phyloP scores from a whole-genome alignment of 2,888 invertebrate species.

The Troides aeacus region DNA sequence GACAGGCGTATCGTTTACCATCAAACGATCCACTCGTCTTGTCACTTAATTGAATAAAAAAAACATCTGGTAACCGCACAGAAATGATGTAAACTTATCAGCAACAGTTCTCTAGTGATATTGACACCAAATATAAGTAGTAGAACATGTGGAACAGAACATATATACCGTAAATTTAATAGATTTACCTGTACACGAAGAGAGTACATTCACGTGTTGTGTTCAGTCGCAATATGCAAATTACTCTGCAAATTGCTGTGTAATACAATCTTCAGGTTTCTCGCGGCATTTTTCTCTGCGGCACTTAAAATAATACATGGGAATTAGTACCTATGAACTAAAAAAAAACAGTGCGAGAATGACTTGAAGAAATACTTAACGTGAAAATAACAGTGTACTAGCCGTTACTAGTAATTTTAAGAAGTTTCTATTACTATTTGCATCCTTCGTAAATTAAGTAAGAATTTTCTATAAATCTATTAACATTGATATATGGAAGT shows the following conservation, averaged over 20 bases:
- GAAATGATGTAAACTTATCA: neutral
- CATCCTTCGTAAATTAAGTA: neutral
- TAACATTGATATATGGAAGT: too few species aligned
- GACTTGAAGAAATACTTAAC: neutral
- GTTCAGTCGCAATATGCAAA: slow-evolving; percentile 20
- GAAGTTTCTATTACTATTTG: neutral
- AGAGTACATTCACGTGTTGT: neutral
- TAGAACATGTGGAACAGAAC: neutral
- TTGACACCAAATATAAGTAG: neutral
- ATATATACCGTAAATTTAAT: slow-evolving; percentile 14
- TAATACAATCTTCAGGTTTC: slow-evolving; percentile 23
- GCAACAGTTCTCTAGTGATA: neutral
- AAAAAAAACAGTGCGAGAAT: neutral
- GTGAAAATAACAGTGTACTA: neutral
- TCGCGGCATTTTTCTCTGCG: slow-evolving; percentile 15
- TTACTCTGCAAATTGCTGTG: slow-evolving; percentile 23
- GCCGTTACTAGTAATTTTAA: neutral
- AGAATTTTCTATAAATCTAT: too few species aligned
- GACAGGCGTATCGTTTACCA: too few species aligned
- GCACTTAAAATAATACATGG: slow-evolving; percentile 20
- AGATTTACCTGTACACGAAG: slow-evolving; percentile 11
- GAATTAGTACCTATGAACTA: slow-evolving; percentile 2
- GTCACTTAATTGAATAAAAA: too few species aligned
- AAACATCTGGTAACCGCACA: too few species aligned
- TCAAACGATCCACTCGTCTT: too few species aligned